Evolutionary conservation across 2,888 invertebrate genomes (phyloP).

Genomic region (Drosophila anomelani): DNA sequence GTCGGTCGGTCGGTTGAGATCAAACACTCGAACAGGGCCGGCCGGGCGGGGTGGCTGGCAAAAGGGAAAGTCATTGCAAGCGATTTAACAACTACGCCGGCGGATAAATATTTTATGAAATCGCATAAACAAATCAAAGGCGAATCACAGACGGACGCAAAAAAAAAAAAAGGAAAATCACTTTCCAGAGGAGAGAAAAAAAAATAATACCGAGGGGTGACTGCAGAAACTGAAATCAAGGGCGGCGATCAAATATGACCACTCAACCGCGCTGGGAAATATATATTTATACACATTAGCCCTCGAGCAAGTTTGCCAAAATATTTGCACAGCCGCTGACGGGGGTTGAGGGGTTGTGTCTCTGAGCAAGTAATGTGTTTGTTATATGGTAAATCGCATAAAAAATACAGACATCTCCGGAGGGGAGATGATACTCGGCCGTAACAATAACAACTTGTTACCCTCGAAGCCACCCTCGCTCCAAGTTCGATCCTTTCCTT

Average conservation of each 20-base stretch:
- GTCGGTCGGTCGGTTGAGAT: constrained; percentile 55
- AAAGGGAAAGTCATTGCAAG: constrained; percentile 79
- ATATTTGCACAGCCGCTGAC: constrained; percentile 65
- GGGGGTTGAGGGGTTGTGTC: not conserved
- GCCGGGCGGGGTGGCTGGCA: constrained; percentile 33
- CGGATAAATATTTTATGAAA: constrained; percentile 82
- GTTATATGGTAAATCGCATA: constrained; percentile 78
- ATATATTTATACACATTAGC: constrained; percentile 57
- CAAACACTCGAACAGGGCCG: constrained; percentile 55
- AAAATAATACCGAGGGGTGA: constrained; percentile 17
- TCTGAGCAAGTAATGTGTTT: constrained; percentile 67
- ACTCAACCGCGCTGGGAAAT: constrained; percentile 70
- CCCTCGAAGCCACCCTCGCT: constrained; percentile 25
- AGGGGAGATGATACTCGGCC: constrained; percentile 39
- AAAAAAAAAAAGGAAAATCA: constrained; percentile 54
- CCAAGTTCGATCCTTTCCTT: constrained; percentile 29
- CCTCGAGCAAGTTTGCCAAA: constrained; percentile 67
- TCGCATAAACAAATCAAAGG: constrained; percentile 82
- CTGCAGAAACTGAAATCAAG: constrained; percentile 55
- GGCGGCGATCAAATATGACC: constrained; percentile 79
- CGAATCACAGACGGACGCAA: constrained; percentile 66
- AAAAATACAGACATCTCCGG: constrained; percentile 61
- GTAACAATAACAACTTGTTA: constrained; percentile 70
- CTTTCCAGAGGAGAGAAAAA: constrained; percentile 38
- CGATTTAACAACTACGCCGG: constrained; percentile 82